These are phyloP conservation scores for Tyrannus savana DNA, from an alignment of 2,113 vertebrate species.

Conservation along the genomic window DNA sequence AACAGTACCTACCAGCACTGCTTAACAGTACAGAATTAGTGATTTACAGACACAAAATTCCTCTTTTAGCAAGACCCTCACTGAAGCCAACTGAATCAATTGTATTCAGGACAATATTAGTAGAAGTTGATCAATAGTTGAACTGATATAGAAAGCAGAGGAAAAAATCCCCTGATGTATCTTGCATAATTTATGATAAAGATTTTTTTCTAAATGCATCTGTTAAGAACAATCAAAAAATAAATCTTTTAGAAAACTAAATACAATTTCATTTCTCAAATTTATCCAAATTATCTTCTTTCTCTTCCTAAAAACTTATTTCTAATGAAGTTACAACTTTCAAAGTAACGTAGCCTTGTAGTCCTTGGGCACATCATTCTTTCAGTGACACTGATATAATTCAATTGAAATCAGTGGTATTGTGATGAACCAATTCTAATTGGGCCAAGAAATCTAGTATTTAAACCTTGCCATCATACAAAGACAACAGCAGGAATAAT, in stretches of 20 bases:
- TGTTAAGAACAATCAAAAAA: background rate
- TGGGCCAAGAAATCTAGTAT: background rate
- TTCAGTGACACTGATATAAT: background rate
- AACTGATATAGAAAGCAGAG: background rate
- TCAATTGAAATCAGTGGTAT: background rate
- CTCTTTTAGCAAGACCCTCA: background rate
- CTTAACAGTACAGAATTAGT: background rate
- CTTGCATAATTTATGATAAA: background rate
- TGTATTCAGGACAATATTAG: background rate
- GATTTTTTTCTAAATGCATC: background rate
- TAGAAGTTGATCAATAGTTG: background rate
- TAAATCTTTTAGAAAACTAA: background rate
- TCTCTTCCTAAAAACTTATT: background rate
- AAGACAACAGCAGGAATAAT: background rate
- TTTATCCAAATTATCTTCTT: background rate
- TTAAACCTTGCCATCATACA: background rate
- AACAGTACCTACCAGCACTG: background rate
- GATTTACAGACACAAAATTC: background rate
- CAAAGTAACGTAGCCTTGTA: background rate
- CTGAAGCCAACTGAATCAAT: background rate
- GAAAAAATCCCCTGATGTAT: rapidly evolving
- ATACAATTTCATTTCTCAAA: background rate
- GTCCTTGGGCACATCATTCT: background rate
- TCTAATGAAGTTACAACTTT: background rate
- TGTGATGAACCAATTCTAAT: background rate